phyloP scores from a whole-genome alignment of 1,140 invertebrate species.

The Pinna nobilis region DNA sequence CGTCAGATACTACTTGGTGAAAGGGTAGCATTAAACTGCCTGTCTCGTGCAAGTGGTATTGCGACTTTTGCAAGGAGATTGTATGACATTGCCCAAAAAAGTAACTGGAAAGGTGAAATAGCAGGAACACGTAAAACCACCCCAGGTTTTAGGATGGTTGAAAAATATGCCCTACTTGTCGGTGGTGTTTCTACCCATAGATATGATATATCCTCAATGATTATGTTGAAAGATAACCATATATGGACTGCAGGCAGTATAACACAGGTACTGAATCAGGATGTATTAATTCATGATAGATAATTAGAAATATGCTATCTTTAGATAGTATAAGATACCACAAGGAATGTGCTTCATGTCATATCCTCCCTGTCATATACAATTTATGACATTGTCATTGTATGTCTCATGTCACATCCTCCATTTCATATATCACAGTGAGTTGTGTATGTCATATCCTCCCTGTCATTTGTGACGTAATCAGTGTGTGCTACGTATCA shows the following conservation, averaged over 20 bases:
- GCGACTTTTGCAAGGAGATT: slow-evolving; percentile 70
- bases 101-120: slow-evolving; percentile 71
- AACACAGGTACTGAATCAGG: slow-evolving; percentile 62
- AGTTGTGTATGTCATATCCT: too few species aligned
- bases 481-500: too few species aligned
- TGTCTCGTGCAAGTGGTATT: slow-evolving; percentile 75
- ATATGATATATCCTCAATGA: slow-evolving; percentile 76
- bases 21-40: slow-evolving; percentile 73
- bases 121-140: slow-evolving; percentile 77
- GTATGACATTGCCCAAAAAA: slow-evolving; percentile 44
- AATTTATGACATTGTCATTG: too few species aligned
- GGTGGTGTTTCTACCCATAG: slow-evolving; percentile 75
- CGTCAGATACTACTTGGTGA: slow-evolving; percentile 74
- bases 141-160: slow-evolving; percentile 76
- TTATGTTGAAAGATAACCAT: slow-evolving; percentile 78
- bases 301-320: too few species aligned
- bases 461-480: too few species aligned
- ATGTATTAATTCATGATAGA: too few species aligned
- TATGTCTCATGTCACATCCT: too few species aligned
- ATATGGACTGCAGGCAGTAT: slow-evolving; percentile 74
- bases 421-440: too few species aligned
- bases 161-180: slow-evolving; percentile 76
- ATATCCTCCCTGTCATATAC: too few species aligned
- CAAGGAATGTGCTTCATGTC: too few species aligned
- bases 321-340: too few species aligned